phyloP scores from a whole-genome alignment of 2,888 invertebrate genomes.

The Teinopalpus imperialis region DNA sequence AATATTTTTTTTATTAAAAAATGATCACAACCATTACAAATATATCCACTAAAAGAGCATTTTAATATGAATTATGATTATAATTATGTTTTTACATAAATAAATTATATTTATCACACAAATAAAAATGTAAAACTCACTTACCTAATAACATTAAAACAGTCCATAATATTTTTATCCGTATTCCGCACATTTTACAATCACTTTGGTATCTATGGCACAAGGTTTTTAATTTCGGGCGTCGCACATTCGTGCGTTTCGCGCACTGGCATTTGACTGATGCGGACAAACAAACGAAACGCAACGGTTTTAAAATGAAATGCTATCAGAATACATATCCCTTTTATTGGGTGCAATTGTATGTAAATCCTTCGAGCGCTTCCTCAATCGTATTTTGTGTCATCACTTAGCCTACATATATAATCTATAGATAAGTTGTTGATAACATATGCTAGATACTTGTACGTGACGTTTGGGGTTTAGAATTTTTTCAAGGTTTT shows the following conservation, averaged over 20 bases:
- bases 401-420: slow-evolving; percentile 1
- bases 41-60: too few relatives aligned
- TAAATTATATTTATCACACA: too few relatives aligned
- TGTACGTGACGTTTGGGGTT: too few relatives aligned
- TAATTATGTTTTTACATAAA: too few relatives aligned
- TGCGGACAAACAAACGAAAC: slow-evolving; percentile 10
- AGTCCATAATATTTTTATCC: slow-evolving; percentile 16
- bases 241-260: slow-evolving; percentile 18
- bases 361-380: slow-evolving; percentile 16
- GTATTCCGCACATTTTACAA: slow-evolving; percentile 11
- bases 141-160: slow-evolving; percentile 18
- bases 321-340: slow-evolving; percentile 13
- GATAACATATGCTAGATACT: too few relatives aligned
- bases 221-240: slow-evolving; percentile 2
- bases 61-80: too few relatives aligned
- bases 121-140: too few relatives aligned
- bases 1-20: too few relatives aligned
- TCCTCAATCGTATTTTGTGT: slow-evolving; percentile 12
- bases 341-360: slow-evolving; percentile 18
- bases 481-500: too few relatives aligned
- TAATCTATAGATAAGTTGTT: background rate
- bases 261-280: slow-evolving; percentile 24
- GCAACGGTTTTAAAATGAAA: slow-evolving; percentile 13
- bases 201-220: slow-evolving; percentile 23
- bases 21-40: too few relatives aligned